Evolutionary conservation across 2,888 invertebrate genomes (phyloP), one percentile per base, ranked within the genome.

Genomic region (Dione vanillae): DNA sequence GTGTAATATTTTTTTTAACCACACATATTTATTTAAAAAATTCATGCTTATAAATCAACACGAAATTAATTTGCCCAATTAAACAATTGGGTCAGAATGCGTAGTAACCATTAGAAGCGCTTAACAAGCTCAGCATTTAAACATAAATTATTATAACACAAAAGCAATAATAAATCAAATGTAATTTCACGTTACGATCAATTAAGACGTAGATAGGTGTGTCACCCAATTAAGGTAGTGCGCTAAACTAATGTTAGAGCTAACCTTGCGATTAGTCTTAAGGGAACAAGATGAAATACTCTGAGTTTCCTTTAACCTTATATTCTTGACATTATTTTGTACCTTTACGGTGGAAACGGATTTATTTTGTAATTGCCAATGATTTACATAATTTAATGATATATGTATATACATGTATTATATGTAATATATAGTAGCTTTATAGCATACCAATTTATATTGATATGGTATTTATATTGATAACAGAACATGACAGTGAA

Each of bases 221-320:
- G 88, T 85, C 90, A 91, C 91, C 91, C 91, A 92, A 92, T 91
- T 92, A 89, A 81, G 79, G 80, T 83, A 82, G 81, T 82, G 82
- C 82, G 81, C 82, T 81, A 83, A 85, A 86, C 89, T 89, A 88
- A 87, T 87, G 87, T 83, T 82, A 84, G 82, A 83, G 82, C 82
- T 82, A 83, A 83, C 83, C 85, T 85, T 83, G 83, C 81, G 88
- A 89, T 88, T 88, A 88, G 82, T 81, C 84, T 82, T 83, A 49
- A 74, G 82, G 83, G 85, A 83, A 76, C 79, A 81, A 83, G 83
- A 78, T 77, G 78, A 80, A 80, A 78, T 78, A 77, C 74, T 81
- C 79, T 72, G 77, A 76, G 81, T 84, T 80, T 82, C 81, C 80
- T 80, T 83, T 83, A 82, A 80, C 78, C 79, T 78, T 78, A 80